Percentiles rank a stretch among this genome's conserved stretches.
These are phyloP conservation scores for Parauchenoglanis punctatus DNA, from an alignment of 2,797 vertebrate genomes.

Conservation along the genomic window DNA sequence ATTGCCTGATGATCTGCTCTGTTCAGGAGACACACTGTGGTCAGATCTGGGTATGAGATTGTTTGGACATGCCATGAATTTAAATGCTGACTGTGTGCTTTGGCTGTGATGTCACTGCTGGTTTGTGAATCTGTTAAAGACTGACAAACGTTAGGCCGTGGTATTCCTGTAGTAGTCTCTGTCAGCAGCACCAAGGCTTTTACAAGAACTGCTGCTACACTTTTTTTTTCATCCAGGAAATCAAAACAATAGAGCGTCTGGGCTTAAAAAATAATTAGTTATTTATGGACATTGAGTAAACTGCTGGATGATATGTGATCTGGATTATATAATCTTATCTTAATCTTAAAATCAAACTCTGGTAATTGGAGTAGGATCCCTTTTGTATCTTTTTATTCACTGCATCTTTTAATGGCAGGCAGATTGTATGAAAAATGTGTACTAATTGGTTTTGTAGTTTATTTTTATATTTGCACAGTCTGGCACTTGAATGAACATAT, in stretches of 20 bases:
- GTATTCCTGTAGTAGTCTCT: background rate
- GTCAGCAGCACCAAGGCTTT: background rate
- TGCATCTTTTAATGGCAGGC: too few species aligned
- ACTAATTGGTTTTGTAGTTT: too few species aligned
- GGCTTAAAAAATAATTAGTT: background rate
- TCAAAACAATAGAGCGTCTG: background rate
- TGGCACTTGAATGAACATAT: background rate
- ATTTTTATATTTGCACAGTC: too few species aligned
- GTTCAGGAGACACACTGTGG: slow-evolving; percentile 28
- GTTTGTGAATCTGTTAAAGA: slow-evolving; percentile 10
- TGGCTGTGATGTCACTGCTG: background rate
- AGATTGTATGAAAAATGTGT: background rate
- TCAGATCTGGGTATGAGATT: slow-evolving; percentile 16
- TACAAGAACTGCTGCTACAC: background rate
- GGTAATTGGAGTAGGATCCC: background rate
- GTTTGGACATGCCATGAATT: slow-evolving; percentile 37
- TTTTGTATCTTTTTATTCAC: background rate
- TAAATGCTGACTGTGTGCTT: slow-evolving; percentile 38
- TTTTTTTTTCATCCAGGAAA: background rate
- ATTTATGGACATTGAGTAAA: background rate
- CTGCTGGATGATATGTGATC: background rate
- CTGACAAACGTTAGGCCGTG: slow-evolving; percentile 10
- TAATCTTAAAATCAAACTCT: background rate
- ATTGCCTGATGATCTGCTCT: slow-evolving; percentile 7
- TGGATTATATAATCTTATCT: background rate